phyloP scores from a whole-genome alignment of 2,888 invertebrate genomes.

The Troides aeacus region DNA sequence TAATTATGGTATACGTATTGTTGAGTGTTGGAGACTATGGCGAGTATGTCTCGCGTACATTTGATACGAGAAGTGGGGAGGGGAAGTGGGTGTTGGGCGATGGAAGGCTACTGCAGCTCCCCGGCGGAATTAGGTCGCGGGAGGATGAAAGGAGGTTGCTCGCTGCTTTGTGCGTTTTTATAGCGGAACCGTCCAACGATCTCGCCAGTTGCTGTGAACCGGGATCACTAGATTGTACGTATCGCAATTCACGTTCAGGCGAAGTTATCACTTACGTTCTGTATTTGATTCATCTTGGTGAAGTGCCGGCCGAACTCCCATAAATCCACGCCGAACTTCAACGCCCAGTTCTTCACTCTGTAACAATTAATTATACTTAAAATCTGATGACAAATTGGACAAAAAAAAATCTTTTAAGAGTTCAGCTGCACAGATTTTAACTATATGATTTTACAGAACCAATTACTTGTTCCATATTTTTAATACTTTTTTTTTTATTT shows the following conservation, averaged over 20 bases:
- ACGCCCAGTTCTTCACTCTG: constrained; percentile 95
- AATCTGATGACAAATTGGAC: too few species aligned
- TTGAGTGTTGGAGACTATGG: constrained; percentile 37
- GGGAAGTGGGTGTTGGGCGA: too few species aligned
- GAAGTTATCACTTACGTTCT: constrained; percentile 85
- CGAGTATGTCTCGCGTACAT: constrained; percentile 43
- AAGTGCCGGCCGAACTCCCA: constrained; percentile 94
- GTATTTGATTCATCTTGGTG: constrained; percentile 93
- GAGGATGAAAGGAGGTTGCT: constrained; percentile 38
- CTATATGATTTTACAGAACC: background rate
- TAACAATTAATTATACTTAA: constrained; percentile 53
- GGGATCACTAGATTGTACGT: constrained; percentile 11
- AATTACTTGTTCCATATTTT: too few species aligned
- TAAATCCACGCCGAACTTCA: constrained; percentile 93
- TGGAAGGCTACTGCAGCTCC: constrained; percentile 36
- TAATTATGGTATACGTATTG: constrained; percentile 39
- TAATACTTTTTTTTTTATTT: too few species aligned
- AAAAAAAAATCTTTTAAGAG: background rate
- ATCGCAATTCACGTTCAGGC: constrained; percentile 25
- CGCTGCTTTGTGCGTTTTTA: constrained; percentile 62
- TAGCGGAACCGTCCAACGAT: constrained; percentile 61
- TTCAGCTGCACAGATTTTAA: too few species aligned
- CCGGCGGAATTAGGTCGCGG: constrained; percentile 59
- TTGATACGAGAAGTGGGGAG: constrained; percentile 35
- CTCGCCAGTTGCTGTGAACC: constrained; percentile 30